A percentile compares a stretch with the other conserved stretches of the same genome.
phyloP scores from a whole-genome alignment of 2,113 vertebrate species.

The Gallinago undulata region DNA sequence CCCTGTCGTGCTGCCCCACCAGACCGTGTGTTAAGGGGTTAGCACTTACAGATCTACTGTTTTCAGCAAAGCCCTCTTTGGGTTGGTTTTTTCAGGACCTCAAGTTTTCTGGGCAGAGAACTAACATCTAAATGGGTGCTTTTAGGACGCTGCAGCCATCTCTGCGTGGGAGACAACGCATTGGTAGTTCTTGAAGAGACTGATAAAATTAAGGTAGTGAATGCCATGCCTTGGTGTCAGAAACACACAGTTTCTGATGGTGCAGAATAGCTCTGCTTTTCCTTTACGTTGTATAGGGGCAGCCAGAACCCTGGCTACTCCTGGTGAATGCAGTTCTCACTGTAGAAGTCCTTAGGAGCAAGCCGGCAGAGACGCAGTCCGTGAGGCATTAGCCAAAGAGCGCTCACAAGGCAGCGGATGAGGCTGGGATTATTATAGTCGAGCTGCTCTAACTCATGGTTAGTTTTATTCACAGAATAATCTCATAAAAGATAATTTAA shows the following conservation, averaged over 20 bases:
- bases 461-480: background rate
- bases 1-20: background rate
- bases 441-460: background rate
- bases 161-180: rapidly evolving
- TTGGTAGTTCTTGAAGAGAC: background rate
- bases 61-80: background rate
- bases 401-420: background rate
- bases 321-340: background rate
- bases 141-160: background rate
- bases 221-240: background rate
- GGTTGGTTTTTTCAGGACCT: background rate
- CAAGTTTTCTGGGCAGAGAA: background rate
- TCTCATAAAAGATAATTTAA: background rate
- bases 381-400: background rate
- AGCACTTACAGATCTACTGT: background rate
- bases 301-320: background rate
- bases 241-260: background rate
- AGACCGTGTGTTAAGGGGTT: rapidly evolving
- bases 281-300: background rate
- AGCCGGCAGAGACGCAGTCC: background rate
- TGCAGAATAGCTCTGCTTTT: background rate
- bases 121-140: background rate
- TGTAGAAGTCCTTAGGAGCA: background rate
- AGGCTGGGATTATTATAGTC: background rate
- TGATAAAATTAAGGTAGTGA: background rate